These are phyloP conservation scores for Oscheius sp. DNA, from an alignment of 2,888 invertebrate species.

Conservation along the genomic window DNA sequence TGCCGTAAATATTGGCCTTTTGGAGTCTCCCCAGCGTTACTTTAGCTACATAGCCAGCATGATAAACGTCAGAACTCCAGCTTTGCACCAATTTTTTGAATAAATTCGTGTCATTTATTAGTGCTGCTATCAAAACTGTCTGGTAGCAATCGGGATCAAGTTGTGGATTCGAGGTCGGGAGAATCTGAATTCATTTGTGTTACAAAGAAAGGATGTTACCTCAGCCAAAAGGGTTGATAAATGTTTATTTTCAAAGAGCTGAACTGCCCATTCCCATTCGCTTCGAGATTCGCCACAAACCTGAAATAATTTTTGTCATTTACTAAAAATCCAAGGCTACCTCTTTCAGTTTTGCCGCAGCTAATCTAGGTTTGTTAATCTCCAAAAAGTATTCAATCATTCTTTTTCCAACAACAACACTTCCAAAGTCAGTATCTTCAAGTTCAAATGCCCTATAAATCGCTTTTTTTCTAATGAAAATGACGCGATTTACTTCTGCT, in stretches of 20 bases:
- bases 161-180: conserved; percentile 63
- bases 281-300: conserved; percentile 59
- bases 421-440: conserved; percentile 34
- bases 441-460: conserved; percentile 35
- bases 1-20: not conserved
- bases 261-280: conserved; percentile 68
- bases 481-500: conserved; percentile 19
- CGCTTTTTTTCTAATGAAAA: not conserved
- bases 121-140: conserved; percentile 45
- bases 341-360: conserved; percentile 42
- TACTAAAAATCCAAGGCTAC: conserved; percentile 3
- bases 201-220: conserved; percentile 23
- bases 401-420: conserved; percentile 48
- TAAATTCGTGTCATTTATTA: conserved; percentile 48
- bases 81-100: conserved; percentile 57
- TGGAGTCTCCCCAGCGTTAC: conserved; percentile 4
- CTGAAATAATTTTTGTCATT: conserved; percentile 21
- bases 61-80: conserved; percentile 66
- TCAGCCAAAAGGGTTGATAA: conserved; percentile 48
- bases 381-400: conserved; percentile 58
- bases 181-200: conserved; percentile 42
- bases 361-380: conserved; percentile 36
- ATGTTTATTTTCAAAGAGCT: conserved; percentile 54
- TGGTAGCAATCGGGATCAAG: conserved; percentile 68
- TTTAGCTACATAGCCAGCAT: conserved; percentile 38